Conservation (phyloP, 2,888 invertebrate species). For the Chelonus formosanus region DNA sequence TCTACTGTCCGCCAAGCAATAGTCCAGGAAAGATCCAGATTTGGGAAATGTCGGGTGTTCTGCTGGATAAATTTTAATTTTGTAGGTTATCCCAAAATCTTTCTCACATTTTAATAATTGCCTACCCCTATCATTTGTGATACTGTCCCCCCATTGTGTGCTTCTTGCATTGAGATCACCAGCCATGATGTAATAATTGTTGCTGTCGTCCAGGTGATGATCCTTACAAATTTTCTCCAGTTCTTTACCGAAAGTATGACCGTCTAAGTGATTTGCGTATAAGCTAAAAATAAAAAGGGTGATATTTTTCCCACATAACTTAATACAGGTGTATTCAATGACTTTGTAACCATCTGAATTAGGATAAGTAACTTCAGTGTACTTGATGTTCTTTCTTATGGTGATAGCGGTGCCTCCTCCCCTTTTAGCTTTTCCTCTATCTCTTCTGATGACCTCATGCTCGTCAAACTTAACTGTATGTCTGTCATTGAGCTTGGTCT, state of each 20-base stretch:
- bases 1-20: background rate
- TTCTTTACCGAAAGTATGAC: background rate
- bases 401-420: slow-evolving; percentile 16
- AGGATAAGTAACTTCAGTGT: background rate
- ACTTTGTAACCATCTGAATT: slow-evolving; percentile 5
- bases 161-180: slow-evolving; percentile 11
- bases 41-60: background rate
- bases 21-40: background rate
- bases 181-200: slow-evolving; percentile 4
- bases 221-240: background rate
- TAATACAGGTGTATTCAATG: slow-evolving; percentile 19
- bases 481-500: slow-evolving; percentile 23
- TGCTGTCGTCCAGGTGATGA: background rate
- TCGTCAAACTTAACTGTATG: slow-evolving; percentile 9
- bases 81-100: background rate
- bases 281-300: slow-evolving; percentile 10
- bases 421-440: slow-evolving; percentile 8
- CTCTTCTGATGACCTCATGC: slow-evolving; percentile 3
- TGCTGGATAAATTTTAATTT: slow-evolving; percentile 6
- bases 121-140: slow-evolving; percentile 2
- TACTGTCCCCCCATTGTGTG: slow-evolving; percentile 16
- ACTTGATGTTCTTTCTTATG: slow-evolving; percentile 8
- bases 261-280: slow-evolving; percentile 3
- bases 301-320: background rate
- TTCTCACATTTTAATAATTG: background rate